Evolutionary conservation across 2,888 invertebrate species (phyloP).

Genomic region (Trachelus tabidus): DNA sequence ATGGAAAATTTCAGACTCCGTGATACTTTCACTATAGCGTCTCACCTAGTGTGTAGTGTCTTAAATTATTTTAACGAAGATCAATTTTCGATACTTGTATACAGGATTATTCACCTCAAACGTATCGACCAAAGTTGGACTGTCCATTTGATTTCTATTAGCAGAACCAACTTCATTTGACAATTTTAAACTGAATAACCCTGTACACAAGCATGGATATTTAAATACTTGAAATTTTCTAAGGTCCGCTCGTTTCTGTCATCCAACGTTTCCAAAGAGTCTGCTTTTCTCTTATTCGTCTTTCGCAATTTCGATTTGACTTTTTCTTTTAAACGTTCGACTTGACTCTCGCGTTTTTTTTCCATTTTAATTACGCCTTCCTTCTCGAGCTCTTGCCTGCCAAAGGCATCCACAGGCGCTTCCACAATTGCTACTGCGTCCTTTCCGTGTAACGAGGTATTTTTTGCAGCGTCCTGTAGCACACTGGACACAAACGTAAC

Average conservation of each 20-base stretch:
- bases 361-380: slow-evolving; percentile 11
- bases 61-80: not conserved
- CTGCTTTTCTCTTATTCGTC: not conserved
- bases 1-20: not conserved
- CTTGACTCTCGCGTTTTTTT: slow-evolving; percentile 5
- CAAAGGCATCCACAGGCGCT: not conserved
- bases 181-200: not conserved
- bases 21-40: not conserved
- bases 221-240: not conserved
- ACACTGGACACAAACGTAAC: not conserved
- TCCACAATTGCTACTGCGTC: not conserved
- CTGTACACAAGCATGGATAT: not conserved
- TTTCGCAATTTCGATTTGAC: not conserved
- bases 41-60: not conserved
- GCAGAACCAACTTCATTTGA: too few species aligned
- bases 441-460: not conserved
- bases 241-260: not conserved
- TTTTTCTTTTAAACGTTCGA: slow-evolving; percentile 4
- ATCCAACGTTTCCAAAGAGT: not conserved
- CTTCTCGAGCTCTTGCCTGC: not conserved
- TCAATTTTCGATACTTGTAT: not conserved
- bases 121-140: not conserved
- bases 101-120: not conserved
- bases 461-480: not conserved
- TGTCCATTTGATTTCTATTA: not conserved